These are phyloP conservation scores for Zeus faber DNA, from an alignment of 2,113 vertebrate genomes.

Conservation along the genomic window DNA sequence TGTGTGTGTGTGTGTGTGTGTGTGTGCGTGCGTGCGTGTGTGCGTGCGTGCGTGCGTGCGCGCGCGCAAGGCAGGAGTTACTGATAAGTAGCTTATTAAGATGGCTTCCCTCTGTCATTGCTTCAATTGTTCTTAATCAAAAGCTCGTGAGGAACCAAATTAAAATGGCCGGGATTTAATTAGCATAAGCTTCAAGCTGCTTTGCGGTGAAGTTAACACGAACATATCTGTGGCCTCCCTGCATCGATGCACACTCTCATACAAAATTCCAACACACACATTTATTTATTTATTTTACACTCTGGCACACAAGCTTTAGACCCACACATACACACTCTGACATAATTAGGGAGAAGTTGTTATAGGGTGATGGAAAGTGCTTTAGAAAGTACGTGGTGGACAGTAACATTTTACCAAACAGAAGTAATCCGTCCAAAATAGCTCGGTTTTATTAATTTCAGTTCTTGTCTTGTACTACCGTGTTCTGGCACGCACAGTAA, in stretches of 20 bases:
- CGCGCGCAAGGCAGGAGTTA: constrained; percentile 19
- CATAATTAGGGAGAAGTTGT: too few species aligned
- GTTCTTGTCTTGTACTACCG: too few species aligned
- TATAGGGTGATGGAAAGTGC: too few species aligned
- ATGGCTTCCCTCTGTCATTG: constrained; percentile 47
- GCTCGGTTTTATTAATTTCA: too few species aligned
- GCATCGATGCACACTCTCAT: constrained; percentile 5
- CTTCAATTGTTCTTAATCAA: constrained; percentile 61
- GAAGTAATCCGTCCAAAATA: too few species aligned
- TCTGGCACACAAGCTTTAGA: too few species aligned
- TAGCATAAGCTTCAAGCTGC: constrained; percentile 19
- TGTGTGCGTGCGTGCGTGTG: neutral
- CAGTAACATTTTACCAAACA: too few species aligned
- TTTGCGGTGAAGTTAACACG: constrained; percentile 3
- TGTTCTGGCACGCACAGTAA: too few species aligned
- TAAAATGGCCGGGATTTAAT: constrained; percentile 52
- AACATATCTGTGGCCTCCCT: neutral
- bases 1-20: too few species aligned
- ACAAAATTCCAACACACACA: neutral
- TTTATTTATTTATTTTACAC: too few species aligned
- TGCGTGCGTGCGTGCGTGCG: neutral
- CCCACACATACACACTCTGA: too few species aligned
- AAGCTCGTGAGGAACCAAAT: constrained; percentile 59
- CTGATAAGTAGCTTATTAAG: constrained; percentile 57
- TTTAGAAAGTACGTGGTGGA: too few species aligned